Conservation (phyloP, 2,113 vertebrate species). For the Nycticebus coucang region DNA sequence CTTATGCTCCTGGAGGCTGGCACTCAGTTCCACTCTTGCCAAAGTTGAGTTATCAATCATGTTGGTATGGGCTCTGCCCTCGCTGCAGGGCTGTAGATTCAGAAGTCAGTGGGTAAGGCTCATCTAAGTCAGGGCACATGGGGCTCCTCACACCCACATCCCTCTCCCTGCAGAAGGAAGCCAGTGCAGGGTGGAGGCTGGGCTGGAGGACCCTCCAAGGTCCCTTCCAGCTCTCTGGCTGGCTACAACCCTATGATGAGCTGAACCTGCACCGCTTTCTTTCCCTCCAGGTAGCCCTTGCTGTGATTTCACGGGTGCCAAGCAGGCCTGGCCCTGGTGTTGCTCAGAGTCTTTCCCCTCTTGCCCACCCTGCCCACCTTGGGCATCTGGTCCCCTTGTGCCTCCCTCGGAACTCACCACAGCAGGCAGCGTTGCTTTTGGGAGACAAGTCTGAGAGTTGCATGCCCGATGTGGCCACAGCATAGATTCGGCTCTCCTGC, state of each 20-base stretch:
- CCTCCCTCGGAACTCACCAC: slow-evolving; percentile 41
- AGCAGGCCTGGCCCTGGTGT: background rate
- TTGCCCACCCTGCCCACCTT: background rate
- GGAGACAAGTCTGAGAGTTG: slow-evolving; percentile 90
- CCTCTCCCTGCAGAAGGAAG: background rate
- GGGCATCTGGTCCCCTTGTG: no score
- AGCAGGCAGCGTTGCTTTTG: slow-evolving; percentile 25
- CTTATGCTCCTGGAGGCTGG: background rate
- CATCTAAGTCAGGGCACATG: background rate
- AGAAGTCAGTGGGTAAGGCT: background rate
- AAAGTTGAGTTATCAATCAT: background rate
- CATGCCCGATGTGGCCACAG: slow-evolving; percentile 96
- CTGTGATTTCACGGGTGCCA: background rate
- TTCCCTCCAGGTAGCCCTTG: background rate
- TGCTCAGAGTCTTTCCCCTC: background rate
- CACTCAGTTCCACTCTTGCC: background rate
- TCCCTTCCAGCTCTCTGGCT: background rate
- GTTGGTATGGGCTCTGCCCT: fast-evolving
- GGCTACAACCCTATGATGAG: background rate
- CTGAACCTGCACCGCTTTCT: background rate
- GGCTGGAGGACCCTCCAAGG: background rate
- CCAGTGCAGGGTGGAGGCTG: background rate
- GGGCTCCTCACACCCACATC: background rate
- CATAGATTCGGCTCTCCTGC: slow-evolving; percentile 98
- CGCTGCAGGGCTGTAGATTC: background rate